Base-by-base conservation (phyloP, 2,888 invertebrate species). In the Caenorhabditis sp. region DNA sequence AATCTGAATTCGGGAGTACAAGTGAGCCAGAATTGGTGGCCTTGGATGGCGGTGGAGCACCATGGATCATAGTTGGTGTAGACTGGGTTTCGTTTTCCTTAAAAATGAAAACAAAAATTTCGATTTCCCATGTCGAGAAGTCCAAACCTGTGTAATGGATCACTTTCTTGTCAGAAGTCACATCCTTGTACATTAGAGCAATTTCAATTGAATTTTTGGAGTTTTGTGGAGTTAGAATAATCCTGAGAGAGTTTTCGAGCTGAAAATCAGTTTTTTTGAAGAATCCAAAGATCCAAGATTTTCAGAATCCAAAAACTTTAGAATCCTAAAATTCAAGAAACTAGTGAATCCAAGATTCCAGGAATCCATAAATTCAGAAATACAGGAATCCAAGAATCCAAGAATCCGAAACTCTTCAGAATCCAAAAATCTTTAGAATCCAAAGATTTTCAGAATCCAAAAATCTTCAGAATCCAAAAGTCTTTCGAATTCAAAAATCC, bases 41-140 rank as follows among this genome's bases (percentile, higher is more conserved):
- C 63, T n/a, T 63, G 63, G 19, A 63, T 41, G 31, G 14, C 16
- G 6, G 63, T 44, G 14, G 63, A 63, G 41, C 63, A 63, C 12
- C 24, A 63, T 8, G 63, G 63, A 26, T 63, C 63, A 24, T 63
- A 63, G 24, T 26, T 44, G 6, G 41, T 26, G 24, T 26, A 38
- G 8, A n/a, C 6, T 16, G n/a, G 19, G 14, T 26, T 54, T 54
- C 12, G 6, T n/a, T 26, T 54, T 4, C 28, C 54, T 54, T 24
- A 26, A 54, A 38, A 38, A 38, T n/a, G n/a, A 38, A 38, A 12
- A 12, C 12, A 38, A 12, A 38, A 10, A 38, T 38, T 12, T 2
- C 2, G 6, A 10, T 38, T 38, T 38, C 38, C 16, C n/a, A n/a
- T n/a, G n/a, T n/a, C n/a, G n/a, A n/a, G n/a, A n/a, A 28, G 26